Base-by-base conservation (phyloP, 2,888 invertebrate genomes). In the Lomographa bimaculata region DNA sequence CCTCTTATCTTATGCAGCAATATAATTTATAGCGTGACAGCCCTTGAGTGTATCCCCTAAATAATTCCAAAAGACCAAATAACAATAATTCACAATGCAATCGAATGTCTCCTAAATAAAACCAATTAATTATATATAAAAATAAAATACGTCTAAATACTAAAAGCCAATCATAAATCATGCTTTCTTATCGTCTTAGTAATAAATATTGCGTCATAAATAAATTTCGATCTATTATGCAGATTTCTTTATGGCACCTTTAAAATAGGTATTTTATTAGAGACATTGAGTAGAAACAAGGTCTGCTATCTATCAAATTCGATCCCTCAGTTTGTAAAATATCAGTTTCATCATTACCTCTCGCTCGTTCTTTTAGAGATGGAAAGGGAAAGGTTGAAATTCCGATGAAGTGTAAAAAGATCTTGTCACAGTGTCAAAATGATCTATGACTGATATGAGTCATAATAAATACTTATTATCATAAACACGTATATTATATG, bases 121-220 rank as follows among this genome's bases (percentile, higher is more conserved):
- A 44, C 50, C 46, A 45, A 54, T 57, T 51, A 58, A 67, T 53
- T 47, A 67, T 63, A 60, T 59, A 67, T 63, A 56, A 62, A 47
- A 50, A 51, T 63, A 59, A 64, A 64, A 43, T 56, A 54, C 41
- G 46, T 49, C 54, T 46, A 44, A 56, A 62, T 57, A 57, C 56
- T 55, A 54, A 54, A 54, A 57, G 46, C 61, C 54, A 34, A 44
- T 54, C 57, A 52, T 71, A 68, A 72, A 71, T 69, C 71, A 68
- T 48, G 49, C 54, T 59, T 58, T 63, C 61, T 63, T 68, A 70
- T 68, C 67, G 62, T 29, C 49, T 46, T 38, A 21, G 36, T 51
- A 57, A 61, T 69, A 69, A 64, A 67, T 63, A 60, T 57, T 49
- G 52, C 52, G 54, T 49, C 56, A 57, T 62, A 62, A 62, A 66